Percentiles rank a stretch among this genome's conserved stretches.
phyloP scores from a whole-genome alignment of 2,113 vertebrate species.

The Bubalus kerabau region DNA sequence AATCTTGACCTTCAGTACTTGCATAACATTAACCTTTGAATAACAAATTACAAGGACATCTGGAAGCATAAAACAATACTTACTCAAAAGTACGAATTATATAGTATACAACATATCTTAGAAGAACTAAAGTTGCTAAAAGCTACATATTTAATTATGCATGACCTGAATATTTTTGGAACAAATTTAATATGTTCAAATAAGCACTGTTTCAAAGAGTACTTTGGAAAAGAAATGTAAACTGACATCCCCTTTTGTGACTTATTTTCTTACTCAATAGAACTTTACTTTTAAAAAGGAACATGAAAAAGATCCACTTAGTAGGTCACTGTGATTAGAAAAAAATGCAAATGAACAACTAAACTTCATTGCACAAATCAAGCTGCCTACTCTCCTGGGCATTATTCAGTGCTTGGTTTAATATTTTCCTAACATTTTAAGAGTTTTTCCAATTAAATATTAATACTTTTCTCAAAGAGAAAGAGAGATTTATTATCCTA shows the following conservation, averaged over 20 bases:
- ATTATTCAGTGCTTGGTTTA: constrained; percentile 71
- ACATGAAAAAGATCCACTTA: constrained; percentile 67
- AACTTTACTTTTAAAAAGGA: constrained; percentile 51
- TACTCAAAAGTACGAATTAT: constrained; percentile 46
- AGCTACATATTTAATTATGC: constrained; percentile 70
- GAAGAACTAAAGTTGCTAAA: constrained; percentile 61
- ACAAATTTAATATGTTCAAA: constrained; percentile 67
- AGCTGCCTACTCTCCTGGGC: constrained; percentile 71
- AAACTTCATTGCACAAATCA: constrained; percentile 64
- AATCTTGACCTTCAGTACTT: constrained; percentile 58
- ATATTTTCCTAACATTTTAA: constrained; percentile 79
- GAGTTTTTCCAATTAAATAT: constrained; percentile 81
- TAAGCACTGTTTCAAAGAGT: constrained; percentile 50
- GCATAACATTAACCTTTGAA: constrained; percentile 65
- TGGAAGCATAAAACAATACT: constrained; percentile 49
- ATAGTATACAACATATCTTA: constrained; percentile 9
- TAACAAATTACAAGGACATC: constrained; percentile 43
- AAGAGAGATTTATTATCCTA: constrained; percentile 74
- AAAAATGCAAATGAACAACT: constrained; percentile 76
- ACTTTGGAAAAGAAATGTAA: constrained; percentile 49
- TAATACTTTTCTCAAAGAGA: constrained; percentile 77
- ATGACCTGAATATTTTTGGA: constrained; percentile 67
- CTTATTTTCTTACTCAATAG: constrained; percentile 64
- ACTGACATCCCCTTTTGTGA: constrained; percentile 38
- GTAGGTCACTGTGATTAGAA: constrained; percentile 76